phyloP scores from a whole-genome alignment of 1,140 invertebrate species.

The Telenomus remus region DNA sequence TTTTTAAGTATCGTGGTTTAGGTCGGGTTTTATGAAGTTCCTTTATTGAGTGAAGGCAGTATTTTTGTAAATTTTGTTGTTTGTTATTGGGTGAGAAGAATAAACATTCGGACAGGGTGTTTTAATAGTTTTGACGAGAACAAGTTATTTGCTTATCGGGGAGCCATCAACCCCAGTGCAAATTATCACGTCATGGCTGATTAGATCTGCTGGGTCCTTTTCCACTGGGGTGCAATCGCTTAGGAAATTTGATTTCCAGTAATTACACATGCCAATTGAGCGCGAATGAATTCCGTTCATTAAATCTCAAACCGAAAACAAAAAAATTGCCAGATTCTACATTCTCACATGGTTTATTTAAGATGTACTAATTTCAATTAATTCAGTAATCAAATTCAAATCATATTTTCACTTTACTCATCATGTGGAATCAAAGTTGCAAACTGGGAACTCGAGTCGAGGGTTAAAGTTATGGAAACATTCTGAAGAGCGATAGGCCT shows the following conservation, averaged over 20 bases:
- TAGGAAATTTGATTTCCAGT: constrained; percentile 44
- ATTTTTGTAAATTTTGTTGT: not conserved
- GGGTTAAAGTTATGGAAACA: no score
- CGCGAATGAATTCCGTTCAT: not conserved
- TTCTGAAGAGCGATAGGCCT: constrained; percentile 11
- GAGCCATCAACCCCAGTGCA: constrained; percentile 47
- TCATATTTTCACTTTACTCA: no score
- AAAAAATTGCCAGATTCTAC: no score
- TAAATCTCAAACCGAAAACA: not conserved
- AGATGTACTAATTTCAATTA: no score
- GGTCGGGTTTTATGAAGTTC: no score
- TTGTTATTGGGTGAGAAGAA: constrained; percentile 15
- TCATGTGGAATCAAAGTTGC: no score
- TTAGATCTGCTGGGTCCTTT: constrained; percentile 49
- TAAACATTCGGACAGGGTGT: constrained; percentile 8
- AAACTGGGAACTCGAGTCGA: constrained; percentile 9
- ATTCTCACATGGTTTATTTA: no score
- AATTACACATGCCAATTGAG: constrained; percentile 21
- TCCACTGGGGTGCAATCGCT: constrained; percentile 49
- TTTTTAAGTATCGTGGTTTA: no score
- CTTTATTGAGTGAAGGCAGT: not conserved
- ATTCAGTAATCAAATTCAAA: no score
- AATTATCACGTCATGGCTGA: constrained; percentile 52
- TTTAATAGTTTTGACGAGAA: constrained; percentile 40
- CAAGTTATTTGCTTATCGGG: constrained; percentile 54